A percentile compares a stretch with the other conserved stretches of the same genome.
These are phyloP conservation scores for Pipistrellus pygmaeus DNA, from an alignment of 2,797 vertebrate genomes.

Conservation along the genomic window DNA sequence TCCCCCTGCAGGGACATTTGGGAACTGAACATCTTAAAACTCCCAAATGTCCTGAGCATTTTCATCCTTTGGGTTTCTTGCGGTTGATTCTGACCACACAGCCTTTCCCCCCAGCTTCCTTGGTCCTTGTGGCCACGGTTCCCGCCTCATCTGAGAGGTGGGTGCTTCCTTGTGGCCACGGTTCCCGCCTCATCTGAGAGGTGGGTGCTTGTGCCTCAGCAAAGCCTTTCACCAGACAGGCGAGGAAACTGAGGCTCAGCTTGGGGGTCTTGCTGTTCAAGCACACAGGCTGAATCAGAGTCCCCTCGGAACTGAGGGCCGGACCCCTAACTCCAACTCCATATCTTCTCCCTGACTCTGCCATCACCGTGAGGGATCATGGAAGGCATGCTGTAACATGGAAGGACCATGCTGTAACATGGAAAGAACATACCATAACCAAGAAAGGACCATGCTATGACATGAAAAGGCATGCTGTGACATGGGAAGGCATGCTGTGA, in stretches of 20 bases:
- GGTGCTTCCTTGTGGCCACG: accelerated
- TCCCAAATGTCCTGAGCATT: not conserved
- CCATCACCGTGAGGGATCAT: not conserved
- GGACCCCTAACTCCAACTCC: no score
- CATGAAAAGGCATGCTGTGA: no score
- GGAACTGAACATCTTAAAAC: not conserved
- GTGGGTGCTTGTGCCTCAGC: accelerated
- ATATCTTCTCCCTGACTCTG: not conserved
- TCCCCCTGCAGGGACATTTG: not conserved
- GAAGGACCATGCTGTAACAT: no score
- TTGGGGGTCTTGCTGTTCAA: not conserved
- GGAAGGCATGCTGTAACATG: not conserved
- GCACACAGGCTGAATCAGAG: no score
- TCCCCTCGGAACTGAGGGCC: accelerated
- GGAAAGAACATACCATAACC: no score
- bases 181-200: not conserved
- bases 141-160: no score
- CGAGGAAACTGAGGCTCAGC: not conserved
- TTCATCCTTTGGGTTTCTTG: not conserved
- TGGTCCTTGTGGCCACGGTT: not conserved
- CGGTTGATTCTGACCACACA: not conserved
- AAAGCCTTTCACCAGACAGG: not conserved
- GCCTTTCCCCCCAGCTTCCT: not conserved
- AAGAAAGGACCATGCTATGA: no score
- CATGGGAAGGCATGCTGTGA: no score